These are phyloP conservation scores for Eulemur coronatus DNA, from an alignment of 2,797 vertebrate species.

Conservation along the genomic window DNA sequence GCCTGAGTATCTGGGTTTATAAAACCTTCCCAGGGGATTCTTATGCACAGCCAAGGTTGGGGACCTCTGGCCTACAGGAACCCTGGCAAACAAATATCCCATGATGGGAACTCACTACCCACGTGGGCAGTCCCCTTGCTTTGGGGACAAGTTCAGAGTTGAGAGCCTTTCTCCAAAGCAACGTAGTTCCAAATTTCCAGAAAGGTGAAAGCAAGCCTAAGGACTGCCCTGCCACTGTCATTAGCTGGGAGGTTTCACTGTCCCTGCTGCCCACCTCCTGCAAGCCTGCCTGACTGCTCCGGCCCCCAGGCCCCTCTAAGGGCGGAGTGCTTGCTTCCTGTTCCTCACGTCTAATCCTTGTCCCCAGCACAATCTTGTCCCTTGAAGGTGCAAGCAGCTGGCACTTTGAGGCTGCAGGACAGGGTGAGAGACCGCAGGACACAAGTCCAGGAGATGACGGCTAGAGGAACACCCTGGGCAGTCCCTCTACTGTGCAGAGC, in stretches of 20 bases:
- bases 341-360: neutral
- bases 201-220: neutral
- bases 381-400: no score
- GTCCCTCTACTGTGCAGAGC: neutral
- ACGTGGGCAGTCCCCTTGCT: neutral
- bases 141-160: neutral
- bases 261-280: neutral
- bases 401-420: neutral
- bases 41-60: no score
- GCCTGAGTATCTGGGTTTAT: neutral
- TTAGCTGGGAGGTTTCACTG: neutral
- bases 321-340: neutral
- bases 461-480: fast-evolving
- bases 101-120: fast-evolving
- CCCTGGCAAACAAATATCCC: neutral
- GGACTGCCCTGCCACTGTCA: fast-evolving
- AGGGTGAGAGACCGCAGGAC: neutral
- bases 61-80: neutral
- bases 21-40: neutral
- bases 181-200: neutral
- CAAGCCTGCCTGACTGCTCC: neutral
- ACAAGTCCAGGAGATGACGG: fast-evolving
- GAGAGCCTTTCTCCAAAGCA: neutral
- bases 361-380: no score
- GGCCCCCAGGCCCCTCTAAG: fast-evolving